Conservation (phyloP, 2,113 vertebrate species). For the Trogon surrucura region DNA sequence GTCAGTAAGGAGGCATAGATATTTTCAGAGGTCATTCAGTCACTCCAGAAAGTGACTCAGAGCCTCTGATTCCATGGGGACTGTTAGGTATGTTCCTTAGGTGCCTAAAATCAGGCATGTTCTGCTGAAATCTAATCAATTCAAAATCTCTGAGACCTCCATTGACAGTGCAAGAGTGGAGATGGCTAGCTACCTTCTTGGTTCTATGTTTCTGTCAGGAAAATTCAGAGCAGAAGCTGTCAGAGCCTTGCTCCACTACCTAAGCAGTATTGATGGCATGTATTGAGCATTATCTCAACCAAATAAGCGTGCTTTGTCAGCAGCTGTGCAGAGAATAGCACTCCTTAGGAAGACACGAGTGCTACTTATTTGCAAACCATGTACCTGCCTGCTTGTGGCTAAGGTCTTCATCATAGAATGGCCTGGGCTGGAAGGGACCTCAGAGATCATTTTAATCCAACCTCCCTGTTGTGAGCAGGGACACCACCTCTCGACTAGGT, state of each 20-base stretch:
- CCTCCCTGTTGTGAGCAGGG: too few species aligned
- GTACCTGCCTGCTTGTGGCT: background rate
- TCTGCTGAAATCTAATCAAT: background rate
- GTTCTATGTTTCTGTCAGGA: background rate
- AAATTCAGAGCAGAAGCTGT: background rate
- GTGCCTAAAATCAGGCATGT: background rate
- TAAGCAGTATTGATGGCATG: background rate
- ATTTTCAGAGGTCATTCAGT: background rate
- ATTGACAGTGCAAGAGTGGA: background rate
- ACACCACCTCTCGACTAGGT: too few species aligned
- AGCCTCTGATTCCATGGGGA: background rate
- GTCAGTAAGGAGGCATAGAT: background rate
- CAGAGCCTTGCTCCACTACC: background rate
- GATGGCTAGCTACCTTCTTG: background rate
- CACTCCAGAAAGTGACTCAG: background rate
- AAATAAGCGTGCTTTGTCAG: background rate
- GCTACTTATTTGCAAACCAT: background rate
- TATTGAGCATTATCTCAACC: background rate
- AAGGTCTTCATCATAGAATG: too few species aligned
- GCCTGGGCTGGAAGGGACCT: too few species aligned
- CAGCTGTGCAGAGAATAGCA: background rate
- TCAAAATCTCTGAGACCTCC: background rate
- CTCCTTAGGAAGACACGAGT: background rate
- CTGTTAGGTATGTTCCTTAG: background rate
- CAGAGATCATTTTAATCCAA: too few species aligned